Conservation (phyloP, 2,888 invertebrate genomes). For the Plagodis pulveraria region DNA sequence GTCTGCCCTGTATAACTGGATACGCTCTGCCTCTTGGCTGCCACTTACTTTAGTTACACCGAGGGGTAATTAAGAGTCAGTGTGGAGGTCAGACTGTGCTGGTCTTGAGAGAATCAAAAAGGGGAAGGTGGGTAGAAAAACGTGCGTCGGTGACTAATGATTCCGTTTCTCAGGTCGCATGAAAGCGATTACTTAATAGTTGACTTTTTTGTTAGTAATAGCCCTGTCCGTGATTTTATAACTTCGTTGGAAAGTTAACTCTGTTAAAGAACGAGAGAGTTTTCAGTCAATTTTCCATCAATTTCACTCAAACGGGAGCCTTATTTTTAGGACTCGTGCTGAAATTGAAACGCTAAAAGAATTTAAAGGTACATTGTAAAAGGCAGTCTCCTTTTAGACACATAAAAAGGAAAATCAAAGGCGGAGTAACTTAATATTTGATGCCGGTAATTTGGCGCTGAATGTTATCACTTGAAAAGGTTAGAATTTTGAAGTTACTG, state of each 20-base stretch:
- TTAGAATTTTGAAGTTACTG: neutral
- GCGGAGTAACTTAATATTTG: conserved; percentile 13
- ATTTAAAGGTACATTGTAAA: conserved; percentile 20
- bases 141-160: conserved; percentile 53
- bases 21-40: conserved; percentile 43
- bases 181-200: conserved; percentile 51
- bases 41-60: conserved; percentile 34
- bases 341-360: conserved; percentile 23
- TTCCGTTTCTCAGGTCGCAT: conserved; percentile 63
- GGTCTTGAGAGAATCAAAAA: conserved; percentile 52
- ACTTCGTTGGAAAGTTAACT: too few relatives aligned
- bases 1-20: conserved; percentile 57
- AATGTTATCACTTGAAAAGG: conserved; percentile 2
- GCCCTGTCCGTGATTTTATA: neutral
- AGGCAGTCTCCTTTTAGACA: conserved; percentile 10
- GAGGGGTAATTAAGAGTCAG: conserved; percentile 40
- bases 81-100: conserved; percentile 46
- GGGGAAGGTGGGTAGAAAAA: conserved; percentile 60
- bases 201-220: conserved; percentile 12
- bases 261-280: too few relatives aligned
- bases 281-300: neutral
- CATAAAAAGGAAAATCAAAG: conserved; percentile 20
- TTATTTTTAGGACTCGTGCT: conserved; percentile 18
- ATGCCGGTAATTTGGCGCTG: neutral
- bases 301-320: neutral